These are phyloP conservation scores for Aspidapion aeneum DNA, from an alignment of 2,888 invertebrate species.

Conservation along the genomic window DNA sequence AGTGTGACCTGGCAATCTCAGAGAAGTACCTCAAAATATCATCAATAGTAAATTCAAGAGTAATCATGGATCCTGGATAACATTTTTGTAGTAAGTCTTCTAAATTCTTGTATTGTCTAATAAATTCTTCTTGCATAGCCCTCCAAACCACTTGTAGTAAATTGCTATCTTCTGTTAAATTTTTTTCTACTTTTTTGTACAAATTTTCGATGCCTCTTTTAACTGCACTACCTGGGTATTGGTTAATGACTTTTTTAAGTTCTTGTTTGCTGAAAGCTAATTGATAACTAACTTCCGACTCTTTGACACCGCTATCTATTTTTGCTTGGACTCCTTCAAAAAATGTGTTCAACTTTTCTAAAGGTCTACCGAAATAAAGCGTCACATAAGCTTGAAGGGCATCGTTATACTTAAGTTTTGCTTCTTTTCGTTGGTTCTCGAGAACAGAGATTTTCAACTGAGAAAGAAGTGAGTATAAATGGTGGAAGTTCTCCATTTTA, in stretches of 20 bases:
- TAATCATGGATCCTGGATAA: constrained; percentile 93
- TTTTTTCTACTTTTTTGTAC: constrained; percentile 96
- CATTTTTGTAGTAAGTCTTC: constrained; percentile 92
- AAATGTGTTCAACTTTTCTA: constrained; percentile 89
- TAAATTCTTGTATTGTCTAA: constrained; percentile 91
- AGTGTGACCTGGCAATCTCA: constrained; percentile 93
- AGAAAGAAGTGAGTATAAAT: constrained; percentile 80
- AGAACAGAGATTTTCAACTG: constrained; percentile 87
- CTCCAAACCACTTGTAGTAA: constrained; percentile 97
- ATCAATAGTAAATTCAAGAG: constrained; percentile 90
- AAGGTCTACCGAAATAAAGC: constrained; percentile 89
- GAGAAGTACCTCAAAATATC: constrained; percentile 97
- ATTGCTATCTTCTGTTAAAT: constrained; percentile 92
- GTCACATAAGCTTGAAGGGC: constrained; percentile 89
- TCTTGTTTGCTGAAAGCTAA: constrained; percentile 97
- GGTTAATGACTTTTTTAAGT: constrained; percentile 87
- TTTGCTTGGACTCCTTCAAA: constrained; percentile 95
- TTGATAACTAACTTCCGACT: constrained; percentile 97
- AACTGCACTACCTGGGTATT: constrained; percentile 77
- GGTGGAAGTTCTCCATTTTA: constrained; percentile 96
- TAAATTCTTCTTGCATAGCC: constrained; percentile 99
- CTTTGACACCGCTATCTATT: constrained; percentile 91
- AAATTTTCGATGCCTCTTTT: constrained; percentile 90
- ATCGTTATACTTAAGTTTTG: constrained; percentile 86
- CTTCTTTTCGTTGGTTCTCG: constrained; percentile 84